A percentile compares a stretch with the other conserved stretches of the same genome.
Conservation (phyloP, 2,797 vertebrate species). For the Lagorchestes hirsutus region DNA sequence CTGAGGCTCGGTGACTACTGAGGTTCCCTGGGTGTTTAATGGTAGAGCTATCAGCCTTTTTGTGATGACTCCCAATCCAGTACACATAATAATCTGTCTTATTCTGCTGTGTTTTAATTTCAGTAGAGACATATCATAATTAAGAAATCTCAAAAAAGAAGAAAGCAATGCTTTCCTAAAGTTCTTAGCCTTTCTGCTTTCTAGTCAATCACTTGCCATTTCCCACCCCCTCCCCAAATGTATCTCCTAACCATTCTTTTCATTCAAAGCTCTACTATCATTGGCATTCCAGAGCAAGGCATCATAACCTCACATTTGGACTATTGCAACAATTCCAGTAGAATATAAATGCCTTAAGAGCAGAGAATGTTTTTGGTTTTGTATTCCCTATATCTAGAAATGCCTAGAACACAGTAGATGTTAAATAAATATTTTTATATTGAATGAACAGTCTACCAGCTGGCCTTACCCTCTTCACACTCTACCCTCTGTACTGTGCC, state of each 20-base stretch:
- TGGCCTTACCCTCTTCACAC: background rate
- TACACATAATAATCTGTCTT: background rate
- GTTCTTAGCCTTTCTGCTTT: background rate
- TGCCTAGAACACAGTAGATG: background rate
- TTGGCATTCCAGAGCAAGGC: background rate
- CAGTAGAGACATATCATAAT: background rate
- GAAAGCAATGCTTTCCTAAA: background rate
- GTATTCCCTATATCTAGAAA: background rate
- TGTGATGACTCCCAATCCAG: background rate
- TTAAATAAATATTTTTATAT: background rate
- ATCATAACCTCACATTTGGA: background rate
- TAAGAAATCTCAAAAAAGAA: background rate
- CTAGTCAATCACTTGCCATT: background rate
- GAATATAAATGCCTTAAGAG: background rate
- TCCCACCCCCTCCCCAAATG: background rate
- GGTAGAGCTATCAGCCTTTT: background rate
- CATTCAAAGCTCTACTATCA: background rate
- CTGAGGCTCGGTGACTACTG: background rate
- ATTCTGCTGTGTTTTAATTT: background rate
- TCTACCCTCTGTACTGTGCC: background rate
- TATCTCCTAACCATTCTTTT: background rate
- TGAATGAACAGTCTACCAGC: background rate
- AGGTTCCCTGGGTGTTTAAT: background rate
- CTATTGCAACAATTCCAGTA: background rate
- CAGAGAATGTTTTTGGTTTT: background rate